Base-by-base conservation (phyloP, 2,797 vertebrate genomes). In the Dendrocincla fuliginosa region DNA sequence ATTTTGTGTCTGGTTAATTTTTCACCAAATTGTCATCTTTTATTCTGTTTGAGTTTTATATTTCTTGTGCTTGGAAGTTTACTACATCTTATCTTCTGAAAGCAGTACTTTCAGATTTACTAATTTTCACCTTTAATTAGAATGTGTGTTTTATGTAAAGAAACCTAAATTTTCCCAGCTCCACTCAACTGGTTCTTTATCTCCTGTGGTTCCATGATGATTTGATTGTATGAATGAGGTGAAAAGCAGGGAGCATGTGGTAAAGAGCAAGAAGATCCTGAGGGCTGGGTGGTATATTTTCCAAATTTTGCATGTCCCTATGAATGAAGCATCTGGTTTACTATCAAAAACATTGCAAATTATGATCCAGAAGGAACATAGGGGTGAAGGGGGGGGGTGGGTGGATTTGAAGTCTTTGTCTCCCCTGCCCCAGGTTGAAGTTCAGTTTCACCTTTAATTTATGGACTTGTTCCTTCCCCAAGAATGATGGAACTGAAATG, bases 361-460 rank as follows among this genome's bases (percentile, higher is more conserved):
- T 56, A 33, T 0, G 4, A 27, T 65, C 47, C 57, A 41, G 61
- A 61, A 87, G 37, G n/a, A 78, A 87, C 83, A 87, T 20, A 11
- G 20, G 44, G 2, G 16, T 90, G 50, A 59, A 92, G 17, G 20
- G 52, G 28, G 28, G 55, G n/a, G 61, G 68, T n/a, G n/a, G 60
- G 35, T 71, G 37, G 32, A 75, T 90, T 69, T 63, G 33, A 89
- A 94, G 84, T 85, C 90, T 92, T 92, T 96, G 89, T 94, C 63
- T 94, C 75, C 79, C 8, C 1, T 87, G 87, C 64, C 35, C n/a
- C 2, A 1, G 67, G 49, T 42, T 68, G 65, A 92, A 91, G 79
- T 75, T 93, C 23, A 20, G 9, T 83, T 87, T 87, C 61, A 93
- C 79, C 57, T 92, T 84, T 53, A 65, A 44, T 80, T 91, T 81